Conservation (phyloP, 1,140 invertebrate genomes). For the Acyrthosiphon pisum region DNA sequence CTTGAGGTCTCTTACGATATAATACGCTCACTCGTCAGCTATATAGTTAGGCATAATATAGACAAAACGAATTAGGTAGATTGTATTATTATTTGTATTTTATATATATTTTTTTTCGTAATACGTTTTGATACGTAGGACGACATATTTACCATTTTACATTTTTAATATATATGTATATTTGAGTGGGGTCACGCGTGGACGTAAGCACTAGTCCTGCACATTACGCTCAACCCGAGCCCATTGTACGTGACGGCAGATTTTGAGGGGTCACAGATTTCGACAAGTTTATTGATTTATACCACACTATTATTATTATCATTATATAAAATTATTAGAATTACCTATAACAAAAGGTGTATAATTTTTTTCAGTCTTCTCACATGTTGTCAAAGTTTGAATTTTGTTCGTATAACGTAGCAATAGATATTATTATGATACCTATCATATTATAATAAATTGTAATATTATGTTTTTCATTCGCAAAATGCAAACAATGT, state of each 20-base stretch:
- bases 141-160: background rate
- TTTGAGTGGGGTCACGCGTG: background rate
- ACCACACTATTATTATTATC: background rate
- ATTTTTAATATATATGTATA: slow-evolving; percentile 16
- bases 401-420: background rate
- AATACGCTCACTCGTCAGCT: no score
- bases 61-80: no score
- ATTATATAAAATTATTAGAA: background rate
- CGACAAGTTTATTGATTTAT: background rate
- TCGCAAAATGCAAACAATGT: background rate
- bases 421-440: background rate
- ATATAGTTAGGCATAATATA: no score
- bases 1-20: no score
- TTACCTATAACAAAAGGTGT: background rate
- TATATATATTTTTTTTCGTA: background rate
- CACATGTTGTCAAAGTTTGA: background rate
- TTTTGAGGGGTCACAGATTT: background rate
- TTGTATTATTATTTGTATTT: background rate
- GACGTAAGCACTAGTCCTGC: background rate
- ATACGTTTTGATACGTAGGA: background rate
- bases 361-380: background rate
- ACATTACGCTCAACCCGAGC: background rate
- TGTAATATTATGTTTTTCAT: background rate
- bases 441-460: background rate
- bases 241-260: background rate